phyloP scores from a whole-genome alignment of 2,797 vertebrate species.

The Pogoniulus pusillus region DNA sequence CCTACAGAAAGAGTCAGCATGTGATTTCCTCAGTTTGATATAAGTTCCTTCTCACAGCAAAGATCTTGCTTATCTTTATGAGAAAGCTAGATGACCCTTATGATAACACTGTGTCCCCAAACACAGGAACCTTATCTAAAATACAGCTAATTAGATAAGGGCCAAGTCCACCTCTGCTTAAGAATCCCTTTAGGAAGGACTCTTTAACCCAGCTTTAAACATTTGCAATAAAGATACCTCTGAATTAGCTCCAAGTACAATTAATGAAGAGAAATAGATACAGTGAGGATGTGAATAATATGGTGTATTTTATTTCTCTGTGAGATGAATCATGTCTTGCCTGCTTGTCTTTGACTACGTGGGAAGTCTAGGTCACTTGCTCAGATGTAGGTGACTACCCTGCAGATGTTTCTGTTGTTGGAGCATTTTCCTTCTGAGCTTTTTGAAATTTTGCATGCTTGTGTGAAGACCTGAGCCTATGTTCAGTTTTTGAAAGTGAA shows the following conservation, averaged over 20 bases:
- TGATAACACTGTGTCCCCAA: not conserved
- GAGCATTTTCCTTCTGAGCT: not conserved
- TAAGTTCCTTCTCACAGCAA: not conserved
- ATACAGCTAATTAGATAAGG: not conserved
- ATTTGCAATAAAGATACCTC: not conserved
- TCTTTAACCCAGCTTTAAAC: not conserved
- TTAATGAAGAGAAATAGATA: not conserved
- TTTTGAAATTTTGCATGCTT: not conserved
- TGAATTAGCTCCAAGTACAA: not conserved
- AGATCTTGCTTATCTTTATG: not conserved
- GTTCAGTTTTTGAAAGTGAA: not conserved
- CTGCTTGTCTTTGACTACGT: not conserved
- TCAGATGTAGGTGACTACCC: not conserved
- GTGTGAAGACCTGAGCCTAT: not conserved
- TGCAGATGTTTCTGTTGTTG: not conserved
- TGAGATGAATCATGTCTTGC: not conserved
- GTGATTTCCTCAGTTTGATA: not conserved
- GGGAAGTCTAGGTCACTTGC: not conserved
- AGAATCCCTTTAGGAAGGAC: not conserved
- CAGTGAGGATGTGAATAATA: not conserved
- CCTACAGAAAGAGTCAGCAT: not conserved
- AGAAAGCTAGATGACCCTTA: not conserved
- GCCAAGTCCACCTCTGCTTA: not conserved
- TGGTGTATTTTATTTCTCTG: slow-evolving; percentile 8
- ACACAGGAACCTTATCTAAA: not conserved